Conservation (phyloP, 2,113 vertebrate species). For the Scomber colias region DNA sequence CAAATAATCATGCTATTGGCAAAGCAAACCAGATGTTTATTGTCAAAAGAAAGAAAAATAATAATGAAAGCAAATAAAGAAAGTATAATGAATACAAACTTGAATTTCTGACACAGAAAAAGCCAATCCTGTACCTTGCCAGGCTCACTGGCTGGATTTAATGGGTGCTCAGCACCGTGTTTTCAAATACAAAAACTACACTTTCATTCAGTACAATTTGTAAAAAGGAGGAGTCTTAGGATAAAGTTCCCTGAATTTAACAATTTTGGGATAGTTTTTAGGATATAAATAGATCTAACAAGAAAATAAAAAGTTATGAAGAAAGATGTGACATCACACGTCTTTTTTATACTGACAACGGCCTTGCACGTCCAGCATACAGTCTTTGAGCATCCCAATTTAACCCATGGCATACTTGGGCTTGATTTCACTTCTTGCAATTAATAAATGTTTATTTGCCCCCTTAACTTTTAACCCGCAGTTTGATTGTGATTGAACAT, state of each 20-base stretch:
- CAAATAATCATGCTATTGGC: conserved; percentile 31
- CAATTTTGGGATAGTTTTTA: conserved; percentile 5
- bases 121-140: conserved; percentile 26
- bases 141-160: conserved; percentile 58
- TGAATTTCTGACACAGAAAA: conserved; percentile 66
- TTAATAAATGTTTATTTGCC: background rate
- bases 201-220: conserved; percentile 49
- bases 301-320: conserved; percentile 30
- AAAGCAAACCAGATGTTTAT: conserved; percentile 52
- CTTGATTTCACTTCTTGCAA: background rate
- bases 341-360: background rate
- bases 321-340: background rate
- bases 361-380: conserved; percentile 17
- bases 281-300: conserved; percentile 41
- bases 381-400: background rate
- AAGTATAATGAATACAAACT: conserved; percentile 44
- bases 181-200: conserved; percentile 55
- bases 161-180: conserved; percentile 81
- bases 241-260: background rate
- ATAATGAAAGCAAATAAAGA: conserved; percentile 54
- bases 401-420: background rate
- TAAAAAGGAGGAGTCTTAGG: conserved; percentile 1
- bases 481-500: background rate
- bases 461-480: background rate
- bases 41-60: conserved; percentile 25